Base-by-base conservation (phyloP, 2,888 invertebrate genomes). In the Dicycla oo region DNA sequence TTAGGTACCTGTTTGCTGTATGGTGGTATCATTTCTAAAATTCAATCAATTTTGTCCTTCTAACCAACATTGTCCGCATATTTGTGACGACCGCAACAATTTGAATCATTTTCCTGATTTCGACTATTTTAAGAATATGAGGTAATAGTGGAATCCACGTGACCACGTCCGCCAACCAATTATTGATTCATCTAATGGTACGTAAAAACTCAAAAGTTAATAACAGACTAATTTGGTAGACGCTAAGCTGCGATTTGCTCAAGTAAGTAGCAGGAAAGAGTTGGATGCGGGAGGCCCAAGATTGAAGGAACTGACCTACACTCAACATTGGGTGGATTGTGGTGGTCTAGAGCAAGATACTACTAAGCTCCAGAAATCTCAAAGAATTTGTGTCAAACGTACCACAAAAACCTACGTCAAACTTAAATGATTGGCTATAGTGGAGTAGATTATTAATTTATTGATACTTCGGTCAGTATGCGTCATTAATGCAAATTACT, bases 51-150 rank as follows among this genome's bases (percentile, higher is more conserved):
- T 60, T 61, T 54, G 18, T 40, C 60, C 47, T 65, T 40, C 8
- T n/a, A 23, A 62, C 45, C 8, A 63, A 20, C 38, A 47, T 26
- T 38, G 47, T 47, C 38, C 47, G 38, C 54, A 13, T 64, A 66
- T 69, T 63, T 58, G 34, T 34, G 57, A 66, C 20, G 30, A 38
- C 30, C 40, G 15, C 40, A 40, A 30, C 38, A 77, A 66, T 62
- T 51, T 69, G n/a, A 74, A 68, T 68, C 1, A 65, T 78, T 75
- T 73, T 79, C 77, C 74, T 72, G 66, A 80, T 67, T 73, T 63
- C 38, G 20, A 54, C 77, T 73, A 73, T 75, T 72, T 64, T 58
- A 71, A 60, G 69, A 60, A 65, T 49, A 51, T 75, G 69, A 76
- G 23, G 20, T 74, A 70, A 73, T 60, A 64, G 60, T 66, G 15